Evolutionary conservation across 2,888 invertebrate genomes (phyloP).

Genomic region (Mongoloraphidia duomilia): DNA sequence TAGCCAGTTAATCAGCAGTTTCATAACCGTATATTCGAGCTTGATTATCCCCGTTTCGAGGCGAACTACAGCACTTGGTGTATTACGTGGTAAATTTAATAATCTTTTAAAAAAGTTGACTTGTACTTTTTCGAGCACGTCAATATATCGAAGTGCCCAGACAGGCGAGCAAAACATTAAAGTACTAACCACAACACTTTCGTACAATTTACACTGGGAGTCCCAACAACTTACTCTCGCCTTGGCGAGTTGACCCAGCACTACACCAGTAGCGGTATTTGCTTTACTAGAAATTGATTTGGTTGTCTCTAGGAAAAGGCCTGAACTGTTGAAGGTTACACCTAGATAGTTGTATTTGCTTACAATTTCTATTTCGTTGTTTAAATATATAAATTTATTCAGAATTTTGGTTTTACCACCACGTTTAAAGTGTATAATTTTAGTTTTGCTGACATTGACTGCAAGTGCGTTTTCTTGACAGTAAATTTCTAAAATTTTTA

Average conservation of each 20-base stretch:
- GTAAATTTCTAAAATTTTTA: conserved; percentile 5
- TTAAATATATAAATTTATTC: not conserved
- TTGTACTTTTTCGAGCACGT: not conserved
- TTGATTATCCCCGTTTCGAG: too few relatives aligned
- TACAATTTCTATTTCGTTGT: too few relatives aligned
- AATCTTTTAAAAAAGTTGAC: not conserved
- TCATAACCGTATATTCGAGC: too few relatives aligned
- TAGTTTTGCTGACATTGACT: too few relatives aligned
- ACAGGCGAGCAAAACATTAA: not conserved
- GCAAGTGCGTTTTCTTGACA: conserved; percentile 5
- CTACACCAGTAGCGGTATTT: not conserved
- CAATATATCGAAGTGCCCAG: not conserved
- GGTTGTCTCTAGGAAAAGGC: not conserved
- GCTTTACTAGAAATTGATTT: not conserved
- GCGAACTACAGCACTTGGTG: too few relatives aligned
- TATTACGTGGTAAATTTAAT: too few relatives aligned
- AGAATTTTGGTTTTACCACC: not conserved
- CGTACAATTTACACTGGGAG: conserved; percentile 4
- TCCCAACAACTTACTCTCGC: conserved; percentile 1
- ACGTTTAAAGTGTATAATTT: conserved; percentile 6
- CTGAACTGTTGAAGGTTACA: conserved; percentile 2
- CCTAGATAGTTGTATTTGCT: conserved; percentile 4
- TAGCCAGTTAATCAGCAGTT: too few relatives aligned
- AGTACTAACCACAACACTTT: not conserved
- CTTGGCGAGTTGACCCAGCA: not conserved